Conservation (phyloP, 2,888 invertebrate genomes). For the Xestia c-nigrum region DNA sequence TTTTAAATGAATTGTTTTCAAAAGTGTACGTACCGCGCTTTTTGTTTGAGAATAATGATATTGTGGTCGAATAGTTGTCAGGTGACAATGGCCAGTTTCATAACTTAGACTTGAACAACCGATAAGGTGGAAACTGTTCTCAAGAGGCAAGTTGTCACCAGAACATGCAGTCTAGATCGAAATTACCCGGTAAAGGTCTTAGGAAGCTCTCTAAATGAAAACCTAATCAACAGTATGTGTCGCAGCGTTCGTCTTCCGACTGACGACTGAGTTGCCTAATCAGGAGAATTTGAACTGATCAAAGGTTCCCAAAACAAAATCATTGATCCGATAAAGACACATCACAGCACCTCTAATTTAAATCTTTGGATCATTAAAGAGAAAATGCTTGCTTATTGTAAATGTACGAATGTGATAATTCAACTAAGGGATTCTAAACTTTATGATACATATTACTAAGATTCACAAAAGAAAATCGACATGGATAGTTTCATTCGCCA, state of each 20-base stretch:
- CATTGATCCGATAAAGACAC: neutral
- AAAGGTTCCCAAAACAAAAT: neutral
- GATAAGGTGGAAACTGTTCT: neutral
- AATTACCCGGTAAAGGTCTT: neutral
- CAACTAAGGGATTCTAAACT: neutral
- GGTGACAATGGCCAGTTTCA: slow-evolving; percentile 29
- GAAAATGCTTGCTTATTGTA: neutral
- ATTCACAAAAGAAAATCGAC: neutral
- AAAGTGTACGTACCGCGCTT: slow-evolving; percentile 61
- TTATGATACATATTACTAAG: neutral
- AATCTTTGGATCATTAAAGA: neutral
- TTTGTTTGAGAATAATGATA: slow-evolving; percentile 57
- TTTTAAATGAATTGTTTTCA: slow-evolving; percentile 70
- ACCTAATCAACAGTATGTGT: neutral
- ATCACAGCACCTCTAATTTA: neutral
- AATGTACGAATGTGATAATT: neutral
- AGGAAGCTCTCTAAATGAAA: neutral
- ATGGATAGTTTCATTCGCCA: neutral
- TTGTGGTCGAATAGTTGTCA: slow-evolving; percentile 52
- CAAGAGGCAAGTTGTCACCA: neutral
- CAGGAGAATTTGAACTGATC: neutral
- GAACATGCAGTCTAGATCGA: slow-evolving; percentile 1
- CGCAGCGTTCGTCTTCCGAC: neutral
- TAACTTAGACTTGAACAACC: slow-evolving; percentile 4
- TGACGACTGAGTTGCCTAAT: neutral